These are phyloP conservation scores for Turdus rufiventris DNA, from an alignment of 2,113 vertebrate species.

Conservation along the genomic window DNA sequence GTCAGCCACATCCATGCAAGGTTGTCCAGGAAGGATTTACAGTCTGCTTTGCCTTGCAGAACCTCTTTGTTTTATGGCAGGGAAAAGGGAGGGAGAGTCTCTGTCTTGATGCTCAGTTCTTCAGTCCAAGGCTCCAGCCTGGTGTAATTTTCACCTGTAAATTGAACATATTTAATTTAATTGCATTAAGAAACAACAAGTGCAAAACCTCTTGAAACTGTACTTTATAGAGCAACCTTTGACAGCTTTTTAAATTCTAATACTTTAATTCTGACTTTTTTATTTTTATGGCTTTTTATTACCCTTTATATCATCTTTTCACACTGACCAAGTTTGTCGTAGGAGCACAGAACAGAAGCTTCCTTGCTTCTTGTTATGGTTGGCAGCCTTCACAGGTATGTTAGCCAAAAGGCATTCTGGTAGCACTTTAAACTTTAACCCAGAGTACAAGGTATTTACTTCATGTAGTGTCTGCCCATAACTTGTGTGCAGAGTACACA, in stretches of 20 bases:
- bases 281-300: neutral
- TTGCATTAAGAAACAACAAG: neutral
- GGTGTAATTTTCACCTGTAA: neutral
- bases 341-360: constrained; percentile 14
- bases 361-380: constrained; percentile 17
- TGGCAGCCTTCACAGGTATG: neutral
- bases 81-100: neutral
- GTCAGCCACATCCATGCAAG: constrained; percentile 11
- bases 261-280: neutral
- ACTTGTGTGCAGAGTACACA: neutral
- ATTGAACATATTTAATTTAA: neutral
- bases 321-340: neutral
- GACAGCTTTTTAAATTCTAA: neutral
- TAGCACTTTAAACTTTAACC: constrained; percentile 16
- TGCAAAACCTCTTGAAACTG: neutral
- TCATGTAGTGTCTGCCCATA: neutral
- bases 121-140: neutral
- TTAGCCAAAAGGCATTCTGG: neutral
- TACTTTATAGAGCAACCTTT: neutral
- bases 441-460: neutral
- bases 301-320: neutral
- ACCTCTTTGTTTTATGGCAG: neutral
- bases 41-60: neutral
- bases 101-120: neutral
- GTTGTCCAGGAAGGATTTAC: constrained; percentile 38